Conservation (phyloP, 2,888 invertebrate genomes). For the Nasonovia ribisnigri region DNA sequence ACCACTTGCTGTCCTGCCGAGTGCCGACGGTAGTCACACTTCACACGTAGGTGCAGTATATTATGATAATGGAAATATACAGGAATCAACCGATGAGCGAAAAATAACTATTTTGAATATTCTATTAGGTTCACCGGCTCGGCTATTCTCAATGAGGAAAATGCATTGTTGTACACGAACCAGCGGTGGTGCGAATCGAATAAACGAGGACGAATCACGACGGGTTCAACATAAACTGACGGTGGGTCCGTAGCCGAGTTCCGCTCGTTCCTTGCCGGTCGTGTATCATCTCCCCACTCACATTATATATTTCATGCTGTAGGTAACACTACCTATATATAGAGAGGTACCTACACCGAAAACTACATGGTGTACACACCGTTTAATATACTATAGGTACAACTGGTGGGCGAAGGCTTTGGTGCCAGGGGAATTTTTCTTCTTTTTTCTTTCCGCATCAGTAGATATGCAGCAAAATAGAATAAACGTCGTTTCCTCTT, state of each 20-base stretch:
- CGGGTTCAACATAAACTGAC: conserved; percentile 21
- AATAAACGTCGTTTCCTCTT: background rate
- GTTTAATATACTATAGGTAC: background rate
- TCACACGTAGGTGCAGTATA: too few species aligned
- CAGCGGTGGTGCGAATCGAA: background rate
- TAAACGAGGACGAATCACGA: background rate
- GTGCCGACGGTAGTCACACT: background rate
- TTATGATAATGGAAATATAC: too few species aligned
- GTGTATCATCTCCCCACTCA: conserved; percentile 17
- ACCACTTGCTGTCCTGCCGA: background rate
- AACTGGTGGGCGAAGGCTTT: conserved; percentile 18
- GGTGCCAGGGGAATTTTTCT: conserved; percentile 20
- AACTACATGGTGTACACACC: conserved; percentile 6
- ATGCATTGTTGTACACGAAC: background rate
- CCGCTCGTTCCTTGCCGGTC: conserved; percentile 35
- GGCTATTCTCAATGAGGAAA: background rate
- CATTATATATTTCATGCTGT: background rate
- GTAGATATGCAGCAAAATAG: background rate
- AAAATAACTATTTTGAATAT: background rate
- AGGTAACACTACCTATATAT: background rate
- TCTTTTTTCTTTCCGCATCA: background rate
- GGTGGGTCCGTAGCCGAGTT: conserved; percentile 13
- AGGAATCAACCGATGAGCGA: background rate
- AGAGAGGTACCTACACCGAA: background rate
- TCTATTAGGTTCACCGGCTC: background rate